These are phyloP conservation scores for Rhea americana DNA, from an alignment of 2,113 vertebrate species.

Conservation along the genomic window DNA sequence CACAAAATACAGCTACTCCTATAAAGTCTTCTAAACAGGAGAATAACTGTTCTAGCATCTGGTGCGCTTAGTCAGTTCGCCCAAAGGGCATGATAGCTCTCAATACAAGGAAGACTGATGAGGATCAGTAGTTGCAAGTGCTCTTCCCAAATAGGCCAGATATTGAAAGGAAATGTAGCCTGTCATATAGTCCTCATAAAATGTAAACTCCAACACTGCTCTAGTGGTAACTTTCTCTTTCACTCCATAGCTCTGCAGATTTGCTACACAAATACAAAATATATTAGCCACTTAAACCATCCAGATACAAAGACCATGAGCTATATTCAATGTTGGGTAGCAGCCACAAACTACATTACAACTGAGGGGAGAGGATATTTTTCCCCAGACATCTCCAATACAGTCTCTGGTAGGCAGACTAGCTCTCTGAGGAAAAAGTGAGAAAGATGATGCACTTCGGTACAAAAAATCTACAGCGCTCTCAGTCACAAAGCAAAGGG, in stretches of 20 bases:
- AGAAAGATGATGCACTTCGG: background rate
- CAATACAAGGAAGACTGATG: background rate
- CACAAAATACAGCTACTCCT: background rate
- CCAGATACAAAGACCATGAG: background rate
- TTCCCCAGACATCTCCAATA: background rate
- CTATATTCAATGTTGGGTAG: background rate
- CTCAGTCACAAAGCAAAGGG: background rate
- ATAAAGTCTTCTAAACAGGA: background rate
- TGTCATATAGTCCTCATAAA: conserved; percentile 8
- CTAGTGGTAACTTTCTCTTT: conserved; percentile 2
- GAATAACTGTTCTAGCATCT: background rate
- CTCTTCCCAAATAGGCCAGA: background rate
- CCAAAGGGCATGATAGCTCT: background rate
- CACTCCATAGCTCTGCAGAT: background rate
- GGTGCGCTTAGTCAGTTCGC: background rate
- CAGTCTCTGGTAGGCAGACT: background rate
- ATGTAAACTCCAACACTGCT: conserved; percentile 4
- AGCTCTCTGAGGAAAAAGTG: background rate
- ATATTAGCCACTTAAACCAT: background rate
- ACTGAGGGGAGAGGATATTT: background rate
- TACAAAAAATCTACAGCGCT: background rate
- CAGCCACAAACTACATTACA: background rate
- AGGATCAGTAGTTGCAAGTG: background rate
- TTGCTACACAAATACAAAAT: background rate
- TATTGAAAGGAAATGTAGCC: background rate